phyloP scores from a whole-genome alignment of 2,797 vertebrate species.

The Phataginus tricuspis region DNA sequence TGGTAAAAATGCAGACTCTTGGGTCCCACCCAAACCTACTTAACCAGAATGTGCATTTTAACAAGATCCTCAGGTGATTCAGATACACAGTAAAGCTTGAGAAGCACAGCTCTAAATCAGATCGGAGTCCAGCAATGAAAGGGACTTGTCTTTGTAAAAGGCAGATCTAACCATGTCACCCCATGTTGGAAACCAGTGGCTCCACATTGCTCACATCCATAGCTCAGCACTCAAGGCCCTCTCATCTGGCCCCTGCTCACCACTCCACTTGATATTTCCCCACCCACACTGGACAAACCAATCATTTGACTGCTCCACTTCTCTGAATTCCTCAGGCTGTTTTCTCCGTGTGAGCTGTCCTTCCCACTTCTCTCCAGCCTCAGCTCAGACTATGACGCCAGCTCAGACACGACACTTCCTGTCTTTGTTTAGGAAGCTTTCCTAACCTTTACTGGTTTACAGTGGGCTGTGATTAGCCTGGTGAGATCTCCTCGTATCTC shows the following conservation, averaged over 20 bases:
- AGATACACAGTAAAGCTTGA: neutral
- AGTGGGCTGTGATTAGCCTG: neutral
- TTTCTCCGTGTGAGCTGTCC: neutral
- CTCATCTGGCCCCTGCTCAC: neutral
- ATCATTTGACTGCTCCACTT: neutral
- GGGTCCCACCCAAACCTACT: neutral
- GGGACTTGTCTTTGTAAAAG: neutral
- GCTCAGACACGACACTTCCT: neutral
- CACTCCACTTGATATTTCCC: neutral
- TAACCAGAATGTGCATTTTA: slow-evolving; percentile 17
- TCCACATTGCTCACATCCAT: neutral
- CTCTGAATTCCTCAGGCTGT: neutral
- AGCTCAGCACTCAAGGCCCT: neutral
- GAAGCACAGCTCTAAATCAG: neutral
- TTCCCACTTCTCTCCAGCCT: neutral
- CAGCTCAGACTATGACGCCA: neutral
- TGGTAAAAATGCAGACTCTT: slow-evolving; percentile 3
- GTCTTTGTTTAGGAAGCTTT: neutral
- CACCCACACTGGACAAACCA: neutral
- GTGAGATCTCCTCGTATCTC: neutral
- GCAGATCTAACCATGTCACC: neutral
- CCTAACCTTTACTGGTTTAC: neutral
- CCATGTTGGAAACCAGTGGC: neutral
- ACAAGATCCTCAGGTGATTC: neutral
- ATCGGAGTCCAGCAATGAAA: neutral